Evolutionary conservation across 1,140 invertebrate genomes (phyloP).

Genomic region (Drosophila pachea): DNA sequence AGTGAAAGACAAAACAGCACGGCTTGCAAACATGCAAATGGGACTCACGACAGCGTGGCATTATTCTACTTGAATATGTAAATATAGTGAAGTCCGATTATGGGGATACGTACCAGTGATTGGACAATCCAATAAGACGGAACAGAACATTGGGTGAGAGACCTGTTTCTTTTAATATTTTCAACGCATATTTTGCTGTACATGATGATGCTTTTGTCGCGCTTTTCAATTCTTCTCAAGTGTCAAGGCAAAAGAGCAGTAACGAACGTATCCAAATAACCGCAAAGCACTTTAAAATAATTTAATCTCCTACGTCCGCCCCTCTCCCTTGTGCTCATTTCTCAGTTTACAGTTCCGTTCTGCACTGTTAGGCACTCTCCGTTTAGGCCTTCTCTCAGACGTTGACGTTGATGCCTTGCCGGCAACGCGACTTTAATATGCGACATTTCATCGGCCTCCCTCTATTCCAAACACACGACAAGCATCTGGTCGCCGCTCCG

Average conservation of each 20-base stretch:
- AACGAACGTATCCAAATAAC: slow-evolving; percentile 53
- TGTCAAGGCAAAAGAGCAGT: slow-evolving; percentile 44
- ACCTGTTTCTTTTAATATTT: too few species aligned
- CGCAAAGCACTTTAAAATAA: slow-evolving; percentile 73
- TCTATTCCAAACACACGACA: slow-evolving; percentile 3
- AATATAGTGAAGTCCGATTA: slow-evolving; percentile 8
- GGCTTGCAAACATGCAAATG: slow-evolving; percentile 47
- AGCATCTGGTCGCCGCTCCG: slow-evolving; percentile 12
- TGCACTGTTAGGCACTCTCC: background rate
- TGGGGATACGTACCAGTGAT: too few species aligned
- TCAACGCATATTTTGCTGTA: background rate
- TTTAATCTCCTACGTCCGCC: slow-evolving; percentile 31
- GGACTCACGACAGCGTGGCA: slow-evolving; percentile 12
- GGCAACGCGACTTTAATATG: slow-evolving; percentile 63
- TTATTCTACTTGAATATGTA: slow-evolving; percentile 51
- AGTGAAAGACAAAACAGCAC: slow-evolving; percentile 28
- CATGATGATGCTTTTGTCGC: slow-evolving; percentile 18
- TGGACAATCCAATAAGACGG: too few species aligned
- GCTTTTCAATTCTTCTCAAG: slow-evolving; percentile 36
- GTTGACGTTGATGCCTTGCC: slow-evolving; percentile 35
- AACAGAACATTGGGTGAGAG: too few species aligned
- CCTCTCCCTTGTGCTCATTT: background rate
- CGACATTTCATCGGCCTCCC: slow-evolving; percentile 49
- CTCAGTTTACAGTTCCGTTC: background rate
- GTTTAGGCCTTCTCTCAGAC: slow-evolving; percentile 13